Percentiles rank a stretch among this genome's conserved stretches.
These are phyloP conservation scores for Pandemis cinnamomeana DNA, from an alignment of 2,888 invertebrate genomes.

Conservation along the genomic window DNA sequence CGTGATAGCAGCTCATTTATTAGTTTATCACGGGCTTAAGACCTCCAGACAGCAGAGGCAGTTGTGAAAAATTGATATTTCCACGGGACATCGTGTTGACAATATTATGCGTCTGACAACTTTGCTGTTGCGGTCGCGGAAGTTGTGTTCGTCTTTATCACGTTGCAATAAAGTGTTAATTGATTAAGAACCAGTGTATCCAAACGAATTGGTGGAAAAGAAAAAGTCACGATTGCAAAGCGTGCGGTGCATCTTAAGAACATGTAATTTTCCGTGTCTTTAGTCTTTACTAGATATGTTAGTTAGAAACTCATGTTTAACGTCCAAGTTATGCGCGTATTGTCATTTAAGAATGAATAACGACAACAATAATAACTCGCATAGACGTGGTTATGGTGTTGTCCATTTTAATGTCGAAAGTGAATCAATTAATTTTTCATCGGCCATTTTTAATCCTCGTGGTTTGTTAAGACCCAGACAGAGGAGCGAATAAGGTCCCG, in stretches of 20 bases:
- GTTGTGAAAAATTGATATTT: conserved; percentile 38
- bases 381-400: too few species aligned
- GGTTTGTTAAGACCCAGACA: too few species aligned
- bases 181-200: conserved; percentile 14
- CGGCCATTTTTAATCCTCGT: too few species aligned
- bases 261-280: conserved; percentile 12
- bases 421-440: too few species aligned
- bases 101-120: conserved; percentile 44
- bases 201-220: neutral
- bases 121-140: conserved; percentile 38
- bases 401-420: too few species aligned
- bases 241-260: conserved; percentile 25
- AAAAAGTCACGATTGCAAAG: conserved; percentile 31
- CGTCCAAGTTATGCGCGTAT: too few species aligned
- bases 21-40: conserved; percentile 52
- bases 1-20: conserved; percentile 56
- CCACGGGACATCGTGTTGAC: conserved; percentile 44
- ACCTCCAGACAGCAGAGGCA: conserved; percentile 57
- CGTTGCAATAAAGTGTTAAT: conserved; percentile 22
- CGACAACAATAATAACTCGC: too few species aligned
- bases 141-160: conserved; percentile 17
- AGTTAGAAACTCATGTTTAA: neutral
- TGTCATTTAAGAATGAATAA: too few species aligned
- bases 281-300: neutral
- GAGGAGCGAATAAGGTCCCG: too few species aligned